Base-by-base conservation (phyloP, 2,113 vertebrate species). In the Phrynocephalus versicolor region DNA sequence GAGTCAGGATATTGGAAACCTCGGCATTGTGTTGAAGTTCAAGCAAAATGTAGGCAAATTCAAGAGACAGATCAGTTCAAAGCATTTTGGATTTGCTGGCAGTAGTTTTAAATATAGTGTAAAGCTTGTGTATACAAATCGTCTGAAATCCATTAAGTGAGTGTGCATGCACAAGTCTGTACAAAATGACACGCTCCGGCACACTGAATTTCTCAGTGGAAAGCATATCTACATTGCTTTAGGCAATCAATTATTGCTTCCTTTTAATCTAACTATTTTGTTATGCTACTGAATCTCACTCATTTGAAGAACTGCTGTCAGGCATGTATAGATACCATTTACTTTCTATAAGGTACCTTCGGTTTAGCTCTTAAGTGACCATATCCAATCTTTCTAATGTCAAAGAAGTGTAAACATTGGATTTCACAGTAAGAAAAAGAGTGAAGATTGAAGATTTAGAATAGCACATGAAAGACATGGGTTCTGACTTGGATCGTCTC, bases 191-290 rank as follows among this genome's bases (percentile, higher is more conserved):
- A 76, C 21, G 51, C 37, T 70, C 33, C 15, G 27, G 9, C 10
- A 71, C 64, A 70, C 37, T 45, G 65, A 33, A 77, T 15, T 71
- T 82, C 15, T 21, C 58, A 81, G 37, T 78, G 55, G 19, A 76
- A 78, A 51, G 80, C 65, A 27, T 62, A 82, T 87, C 79, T 81
- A 25, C 23, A 41, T 70, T 77, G 85, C 80, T 77, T 82, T 64
- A 77, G 80, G 74, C 79, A 70, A 51, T 67, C 27, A 82, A 76
- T 87, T 82, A 70, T 65, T 81, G 64, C 62, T 64, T 65, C 25
- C 65, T 51, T 55, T 73, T 64, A 65, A 86, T 80, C 78, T 65
- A 14, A 45, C 57, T 55, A 64, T 15, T 75, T 67, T 55, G n/a
- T 39, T 81, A 81, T 30, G 33, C 58, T 81, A 81, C 55, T 73